Evolutionary conservation across 1,140 invertebrate genomes (phyloP).

Genomic region (Drosophila insularis): DNA sequence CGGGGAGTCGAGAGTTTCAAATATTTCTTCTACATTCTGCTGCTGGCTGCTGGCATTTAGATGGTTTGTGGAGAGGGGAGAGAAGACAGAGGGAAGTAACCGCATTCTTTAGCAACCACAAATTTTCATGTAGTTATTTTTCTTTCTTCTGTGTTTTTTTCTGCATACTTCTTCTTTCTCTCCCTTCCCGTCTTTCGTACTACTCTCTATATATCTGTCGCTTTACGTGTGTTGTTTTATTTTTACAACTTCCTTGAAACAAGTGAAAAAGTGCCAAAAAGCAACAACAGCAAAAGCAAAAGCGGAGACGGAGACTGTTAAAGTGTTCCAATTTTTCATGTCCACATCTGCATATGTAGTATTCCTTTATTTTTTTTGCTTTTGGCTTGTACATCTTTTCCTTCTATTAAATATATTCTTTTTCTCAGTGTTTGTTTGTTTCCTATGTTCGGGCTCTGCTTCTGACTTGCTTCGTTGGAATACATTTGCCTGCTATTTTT

Average conservation of each 20-base stretch:
- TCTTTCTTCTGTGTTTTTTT: conserved; percentile 43
- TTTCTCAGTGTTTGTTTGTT: conserved; percentile 37
- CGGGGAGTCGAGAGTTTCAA: conserved; percentile 41
- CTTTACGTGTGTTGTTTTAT: conserved; percentile 71
- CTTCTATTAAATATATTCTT: conserved; percentile 52
- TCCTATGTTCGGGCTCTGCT: conserved; percentile 14
- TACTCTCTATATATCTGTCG: conserved; percentile 10
- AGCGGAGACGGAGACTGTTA: conserved; percentile 46
- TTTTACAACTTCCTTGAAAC: conserved; percentile 70
- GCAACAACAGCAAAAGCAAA: conserved; percentile 39
- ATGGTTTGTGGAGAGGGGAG: not conserved
- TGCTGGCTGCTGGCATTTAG: not conserved
- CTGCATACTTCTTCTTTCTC: not conserved
- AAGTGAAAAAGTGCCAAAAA: conserved; percentile 75
- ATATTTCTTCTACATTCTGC: conserved; percentile 23
- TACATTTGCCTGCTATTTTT: conserved; percentile 25
- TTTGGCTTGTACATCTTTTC: conserved; percentile 41
- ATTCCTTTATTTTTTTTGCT: conserved; percentile 20
- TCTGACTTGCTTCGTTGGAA: conserved; percentile 1
- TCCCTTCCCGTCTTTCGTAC: not conserved
- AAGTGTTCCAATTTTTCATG: conserved; percentile 78
- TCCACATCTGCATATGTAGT: conserved; percentile 62
- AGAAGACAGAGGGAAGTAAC: not conserved
- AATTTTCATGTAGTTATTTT: conserved; percentile 78
- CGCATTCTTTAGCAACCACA: conserved; percentile 70